Evolutionary conservation across 2,113 vertebrate genomes (phyloP).

Genomic region (Aphelocoma coerulescens): DNA sequence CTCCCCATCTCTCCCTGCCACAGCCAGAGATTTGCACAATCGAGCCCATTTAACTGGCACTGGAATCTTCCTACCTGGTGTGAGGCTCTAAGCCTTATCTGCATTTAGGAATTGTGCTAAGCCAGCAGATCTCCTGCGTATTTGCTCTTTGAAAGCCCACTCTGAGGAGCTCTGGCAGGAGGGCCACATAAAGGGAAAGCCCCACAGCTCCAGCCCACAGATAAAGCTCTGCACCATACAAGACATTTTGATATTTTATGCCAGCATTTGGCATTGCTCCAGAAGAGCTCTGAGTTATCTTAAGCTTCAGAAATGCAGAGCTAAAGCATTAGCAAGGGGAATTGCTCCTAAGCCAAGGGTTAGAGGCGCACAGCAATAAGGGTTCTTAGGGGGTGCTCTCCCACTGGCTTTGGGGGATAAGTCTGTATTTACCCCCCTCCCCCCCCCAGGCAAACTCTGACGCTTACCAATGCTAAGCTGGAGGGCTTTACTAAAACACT

Average conservation of each 20-base stretch:
- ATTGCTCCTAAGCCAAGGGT: conserved; percentile 19
- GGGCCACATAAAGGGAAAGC: conserved; percentile 36
- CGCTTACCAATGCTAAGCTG: neutral
- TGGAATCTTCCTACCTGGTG: conserved; percentile 55
- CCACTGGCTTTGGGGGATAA: neutral
- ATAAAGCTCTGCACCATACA: conserved; percentile 41
- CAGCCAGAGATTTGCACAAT: conserved; percentile 42
- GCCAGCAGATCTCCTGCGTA: conserved; percentile 20
- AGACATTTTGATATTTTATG: conserved; percentile 38
- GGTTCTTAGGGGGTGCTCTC: neutral
- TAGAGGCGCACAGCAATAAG: neutral
- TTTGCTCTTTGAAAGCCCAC: conserved; percentile 13
- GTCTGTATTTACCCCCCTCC: neutral
- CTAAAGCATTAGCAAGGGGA: conserved; percentile 36
- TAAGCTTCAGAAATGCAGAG: conserved; percentile 60
- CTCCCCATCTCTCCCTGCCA: conserved; percentile 17
- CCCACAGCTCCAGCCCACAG: conserved; percentile 47
- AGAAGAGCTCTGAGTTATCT: conserved; percentile 50
- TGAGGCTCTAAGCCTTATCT: conserved; percentile 46
- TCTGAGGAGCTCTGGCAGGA: conserved; percentile 28
- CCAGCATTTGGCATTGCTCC: conserved; percentile 33
- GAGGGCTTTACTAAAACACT: conserved; percentile 2
- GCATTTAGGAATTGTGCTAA: conserved; percentile 43
- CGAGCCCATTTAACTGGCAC: conserved; percentile 13
- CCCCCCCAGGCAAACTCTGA: neutral